A percentile compares a stretch with the other conserved stretches of the same genome.
phyloP scores from a whole-genome alignment of 2,888 invertebrate genomes.

The Nephrotoma appendiculata region DNA sequence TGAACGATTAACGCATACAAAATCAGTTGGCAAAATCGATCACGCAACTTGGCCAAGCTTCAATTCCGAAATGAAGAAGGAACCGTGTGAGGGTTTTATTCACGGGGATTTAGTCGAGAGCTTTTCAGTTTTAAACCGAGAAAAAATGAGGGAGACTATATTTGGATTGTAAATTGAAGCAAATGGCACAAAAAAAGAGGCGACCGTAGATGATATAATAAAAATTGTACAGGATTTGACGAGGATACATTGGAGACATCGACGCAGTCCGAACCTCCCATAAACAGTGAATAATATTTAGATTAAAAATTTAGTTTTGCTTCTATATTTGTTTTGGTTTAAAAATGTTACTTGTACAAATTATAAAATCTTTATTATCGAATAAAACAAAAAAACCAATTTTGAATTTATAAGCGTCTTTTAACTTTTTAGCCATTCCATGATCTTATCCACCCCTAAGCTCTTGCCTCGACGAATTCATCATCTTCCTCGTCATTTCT shows the following conservation, averaged over 20 bases:
- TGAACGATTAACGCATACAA: constrained; percentile 70
- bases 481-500: too few relatives aligned
- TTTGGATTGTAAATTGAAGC: constrained; percentile 81
- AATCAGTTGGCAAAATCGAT: constrained; percentile 87
- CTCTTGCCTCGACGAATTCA: too few relatives aligned
- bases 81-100: constrained; percentile 84
- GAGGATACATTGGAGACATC: constrained; percentile 63
- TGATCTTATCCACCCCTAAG: constrained; percentile 50
- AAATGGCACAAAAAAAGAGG: constrained; percentile 70
- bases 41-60: constrained; percentile 85
- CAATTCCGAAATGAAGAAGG: constrained; percentile 79
- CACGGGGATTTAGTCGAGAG: constrained; percentile 97
- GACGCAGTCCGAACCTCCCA: not conserved
- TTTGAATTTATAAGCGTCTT: not conserved
- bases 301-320: not conserved
- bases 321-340: not conserved
- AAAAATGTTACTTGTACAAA: not conserved
- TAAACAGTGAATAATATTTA: not conserved
- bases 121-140: constrained; percentile 78
- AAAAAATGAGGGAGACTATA: constrained; percentile 86
- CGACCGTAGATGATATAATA: constrained; percentile 85
- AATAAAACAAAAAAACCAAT: not conserved
- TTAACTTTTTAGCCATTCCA: constrained; percentile 39
- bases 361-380: not conserved
- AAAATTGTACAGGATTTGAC: constrained; percentile 96